These are phyloP conservation scores for Lithophane leautieri DNA, from an alignment of 2,888 invertebrate genomes.

Conservation along the genomic window DNA sequence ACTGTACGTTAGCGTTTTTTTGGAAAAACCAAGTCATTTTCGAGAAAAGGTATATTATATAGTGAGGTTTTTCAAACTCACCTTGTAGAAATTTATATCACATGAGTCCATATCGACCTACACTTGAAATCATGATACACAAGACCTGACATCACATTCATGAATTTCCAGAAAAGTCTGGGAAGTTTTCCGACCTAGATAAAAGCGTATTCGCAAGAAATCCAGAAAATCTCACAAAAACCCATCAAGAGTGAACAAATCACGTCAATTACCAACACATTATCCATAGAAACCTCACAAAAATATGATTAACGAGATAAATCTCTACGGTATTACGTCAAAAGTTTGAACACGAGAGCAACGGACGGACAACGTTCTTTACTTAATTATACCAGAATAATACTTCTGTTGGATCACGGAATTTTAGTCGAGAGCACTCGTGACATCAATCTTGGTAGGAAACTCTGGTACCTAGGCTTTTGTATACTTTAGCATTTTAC, in stretches of 20 bases:
- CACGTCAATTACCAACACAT: conserved; percentile 35
- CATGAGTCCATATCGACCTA: neutral
- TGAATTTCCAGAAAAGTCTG: neutral
- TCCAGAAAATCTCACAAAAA: conserved; percentile 3
- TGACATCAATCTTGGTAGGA: conserved; percentile 23
- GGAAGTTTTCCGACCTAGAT: neutral
- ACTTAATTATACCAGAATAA: conserved; percentile 56
- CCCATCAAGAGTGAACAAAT: conserved; percentile 24
- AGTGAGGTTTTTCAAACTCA: neutral
- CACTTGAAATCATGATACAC: neutral
- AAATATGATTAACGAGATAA: conserved; percentile 53
- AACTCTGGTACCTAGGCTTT: conserved; percentile 12
- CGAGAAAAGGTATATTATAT: neutral
- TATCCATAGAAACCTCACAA: conserved; percentile 30
- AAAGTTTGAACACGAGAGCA: conserved; percentile 47
- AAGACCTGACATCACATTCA: neutral
- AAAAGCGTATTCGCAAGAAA: conserved; percentile 24
- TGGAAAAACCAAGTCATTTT: neutral
- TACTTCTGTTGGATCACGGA: conserved; percentile 33
- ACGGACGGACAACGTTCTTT: conserved; percentile 39
- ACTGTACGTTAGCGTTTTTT: conserved; percentile 3
- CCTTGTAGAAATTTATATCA: neutral
- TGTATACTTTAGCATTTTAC: conserved; percentile 1
- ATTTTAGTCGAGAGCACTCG: conserved; percentile 41
- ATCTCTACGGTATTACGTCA: conserved; percentile 49